A percentile compares a stretch with the other conserved stretches of the same genome.
Conservation (phyloP, 2,113 vertebrate species). For the Rhinichthys klamathensis region DNA sequence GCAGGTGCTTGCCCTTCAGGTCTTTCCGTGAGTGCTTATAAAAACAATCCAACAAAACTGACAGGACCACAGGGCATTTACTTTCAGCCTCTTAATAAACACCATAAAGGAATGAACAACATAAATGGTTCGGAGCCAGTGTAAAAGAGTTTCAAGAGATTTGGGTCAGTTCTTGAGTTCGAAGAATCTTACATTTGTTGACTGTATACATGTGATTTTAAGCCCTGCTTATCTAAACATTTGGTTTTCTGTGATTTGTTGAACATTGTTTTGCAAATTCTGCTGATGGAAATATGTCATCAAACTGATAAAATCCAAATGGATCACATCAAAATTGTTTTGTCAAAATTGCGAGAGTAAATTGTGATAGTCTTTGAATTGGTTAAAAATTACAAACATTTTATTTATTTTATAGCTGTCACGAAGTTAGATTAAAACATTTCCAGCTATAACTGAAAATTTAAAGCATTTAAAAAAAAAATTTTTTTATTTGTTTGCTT, state of each 20-base stretch:
- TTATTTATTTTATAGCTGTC: neutral
- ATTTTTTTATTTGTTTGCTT: neutral
- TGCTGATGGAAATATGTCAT: conserved; percentile 14
- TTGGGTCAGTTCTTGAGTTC: neutral
- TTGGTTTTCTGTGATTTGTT: conserved; percentile 34
- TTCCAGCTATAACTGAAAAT: neutral
- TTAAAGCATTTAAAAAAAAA: neutral
- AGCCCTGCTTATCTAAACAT: conserved; percentile 18
- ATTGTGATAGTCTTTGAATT: neutral
- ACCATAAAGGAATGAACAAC: neutral
- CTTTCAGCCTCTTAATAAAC: neutral
- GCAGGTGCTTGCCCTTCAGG: conserved; percentile 59
- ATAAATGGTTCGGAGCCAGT: neutral
- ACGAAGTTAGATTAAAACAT: neutral
- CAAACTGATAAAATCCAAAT: neutral
- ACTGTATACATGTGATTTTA: neutral
- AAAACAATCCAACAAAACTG: conserved; percentile 18
- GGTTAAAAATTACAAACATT: neutral
- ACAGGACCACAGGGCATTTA: conserved; percentile 17
- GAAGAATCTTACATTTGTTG: neutral
- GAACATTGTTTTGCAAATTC: neutral
- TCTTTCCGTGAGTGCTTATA: conserved; percentile 39
- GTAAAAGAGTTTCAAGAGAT: neutral
- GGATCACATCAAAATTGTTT: neutral
- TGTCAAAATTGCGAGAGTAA: neutral